Base-by-base conservation (phyloP, 2,888 invertebrate species). In the Dynastes maya region DNA sequence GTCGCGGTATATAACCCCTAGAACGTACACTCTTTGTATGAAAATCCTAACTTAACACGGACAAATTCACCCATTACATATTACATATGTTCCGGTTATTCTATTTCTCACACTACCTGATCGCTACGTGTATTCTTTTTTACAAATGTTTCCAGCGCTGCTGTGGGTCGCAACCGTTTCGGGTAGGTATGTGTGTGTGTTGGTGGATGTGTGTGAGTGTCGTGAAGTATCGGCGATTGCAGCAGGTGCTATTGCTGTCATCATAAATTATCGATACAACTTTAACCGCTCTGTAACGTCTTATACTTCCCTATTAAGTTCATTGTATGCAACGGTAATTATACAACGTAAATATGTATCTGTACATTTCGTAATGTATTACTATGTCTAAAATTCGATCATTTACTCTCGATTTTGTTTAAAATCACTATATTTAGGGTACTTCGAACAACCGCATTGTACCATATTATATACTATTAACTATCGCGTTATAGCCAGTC, bases 211-310 rank as follows among this genome's bases (percentile, higher is more conserved):
- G 67, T 67, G 40, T 67, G 45, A 45, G 45, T 45, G 65, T 78
- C 80, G 82, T 85, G 86, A 86, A 83, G 85, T 84, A 87, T 86
- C 85, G 87, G 86, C 87, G 86, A 88, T 87, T 86, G 88, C 87
- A 88, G 87, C 88, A 88, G 88, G 88, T 88, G 88, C 86, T 88
- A 87, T 87, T 87, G 87, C 87, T 88, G 88, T 88, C 88, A 86
- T 84, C 83, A 85, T 88, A 88, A 88, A 87, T 88, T 88, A 88
- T 87, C 84, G 87, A 85, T 81, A 84, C 84, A 88, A 88, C 86
- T 88, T 88, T 87, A 85, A 86, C 45, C 86, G 86, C 87, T 86
- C 86, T 86, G 86, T 87, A 88, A 86, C 86, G 85, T 83, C 83
- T 82, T 80, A 81, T 84, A 84, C 85, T 85, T 83, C 82, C 81